Base-by-base conservation (phyloP, 2,797 vertebrate genomes). In the Vultur gryphus region DNA sequence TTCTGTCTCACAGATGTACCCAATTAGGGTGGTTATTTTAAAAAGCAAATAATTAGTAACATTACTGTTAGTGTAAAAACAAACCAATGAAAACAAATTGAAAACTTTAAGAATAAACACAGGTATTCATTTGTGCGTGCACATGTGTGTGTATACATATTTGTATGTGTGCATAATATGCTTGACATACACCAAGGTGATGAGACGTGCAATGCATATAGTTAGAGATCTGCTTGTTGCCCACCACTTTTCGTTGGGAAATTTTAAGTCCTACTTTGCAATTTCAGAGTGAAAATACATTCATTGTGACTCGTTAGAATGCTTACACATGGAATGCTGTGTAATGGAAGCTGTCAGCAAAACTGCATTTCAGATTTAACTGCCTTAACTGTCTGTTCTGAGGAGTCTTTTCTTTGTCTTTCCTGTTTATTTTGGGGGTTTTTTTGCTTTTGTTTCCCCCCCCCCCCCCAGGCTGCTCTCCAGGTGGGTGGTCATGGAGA, bases 401-500 rank as follows among this genome's bases (percentile, higher is more conserved):
- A 76, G 23, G 7, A 44, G 5, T 58, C 31, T 33, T 78, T 64
- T 64, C 14, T 41, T 72, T 85, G n/a, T 66, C 39, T 70, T 71
- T 51, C 55, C n/a, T 80, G 35, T 59, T 64, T 28, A 26, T 21
- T 64, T 54, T 44, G 48, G 19, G 37, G 10, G 10, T 37, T 39
- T 55, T 25, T 28, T 26, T 11, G 11, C 19, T 28, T 3, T 41
- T 62, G 64, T 51, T 67, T 58, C 5, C 10, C 9, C 41, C 41
- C 41, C 12, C 31, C 12, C 13, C 54, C 54, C 54, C 80, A 99
- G 99, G 99, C 99, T 59, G 99, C 99, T 59, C 98, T 99, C 49
- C 99, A 99, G 98, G 99, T 99, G 2, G 99, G 99, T 13, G 99
- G 99, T 41, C 99, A 99, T 0, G 99, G 99, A 18, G 99, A 99